Percentiles rank a stretch among this genome's conserved stretches.
These are phyloP conservation scores for Pavo muticus DNA, from an alignment of 2,113 vertebrate genomes.

Conservation along the genomic window DNA sequence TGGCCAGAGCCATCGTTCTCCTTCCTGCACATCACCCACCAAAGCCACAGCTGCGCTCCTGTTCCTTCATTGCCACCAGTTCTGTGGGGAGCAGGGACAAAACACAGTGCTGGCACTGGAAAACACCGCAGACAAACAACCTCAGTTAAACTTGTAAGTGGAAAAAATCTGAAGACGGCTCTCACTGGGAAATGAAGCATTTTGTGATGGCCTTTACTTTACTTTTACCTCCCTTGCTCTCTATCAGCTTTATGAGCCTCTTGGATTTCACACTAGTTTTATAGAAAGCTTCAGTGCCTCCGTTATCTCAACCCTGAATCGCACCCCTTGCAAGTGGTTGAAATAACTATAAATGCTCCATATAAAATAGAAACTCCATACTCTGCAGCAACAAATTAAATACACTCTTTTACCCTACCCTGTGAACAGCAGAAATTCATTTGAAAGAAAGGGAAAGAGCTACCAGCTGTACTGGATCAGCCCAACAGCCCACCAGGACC, in stretches of 20 bases:
- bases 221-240: background rate
- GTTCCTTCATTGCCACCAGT: slow-evolving; percentile 26
- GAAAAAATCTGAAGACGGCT: slow-evolving; percentile 19
- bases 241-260: background rate
- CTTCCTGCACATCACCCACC: slow-evolving; percentile 20
- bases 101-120: slow-evolving; percentile 40
- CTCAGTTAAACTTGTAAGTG: slow-evolving; percentile 25
- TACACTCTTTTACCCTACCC: background rate
- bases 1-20: background rate
- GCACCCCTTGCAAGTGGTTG: background rate
- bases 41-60: slow-evolving; percentile 50
- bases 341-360: background rate
- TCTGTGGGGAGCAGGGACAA: slow-evolving; percentile 50
- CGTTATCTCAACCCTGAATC: slow-evolving; percentile 7
- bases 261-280: background rate
- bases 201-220: slow-evolving; percentile 14
- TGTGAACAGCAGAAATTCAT: background rate
- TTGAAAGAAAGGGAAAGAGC: background rate
- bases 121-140: slow-evolving; percentile 13
- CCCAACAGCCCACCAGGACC: background rate
- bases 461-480: background rate
- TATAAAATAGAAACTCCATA: background rate
- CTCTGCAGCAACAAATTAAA: background rate
- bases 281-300: slow-evolving; percentile 6
- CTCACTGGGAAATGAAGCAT: slow-evolving; percentile 2